Evolutionary conservation across 2,113 vertebrate species (phyloP), one percentile per base, ranked within the genome.

Genomic region (Anthoscopus minutus): DNA sequence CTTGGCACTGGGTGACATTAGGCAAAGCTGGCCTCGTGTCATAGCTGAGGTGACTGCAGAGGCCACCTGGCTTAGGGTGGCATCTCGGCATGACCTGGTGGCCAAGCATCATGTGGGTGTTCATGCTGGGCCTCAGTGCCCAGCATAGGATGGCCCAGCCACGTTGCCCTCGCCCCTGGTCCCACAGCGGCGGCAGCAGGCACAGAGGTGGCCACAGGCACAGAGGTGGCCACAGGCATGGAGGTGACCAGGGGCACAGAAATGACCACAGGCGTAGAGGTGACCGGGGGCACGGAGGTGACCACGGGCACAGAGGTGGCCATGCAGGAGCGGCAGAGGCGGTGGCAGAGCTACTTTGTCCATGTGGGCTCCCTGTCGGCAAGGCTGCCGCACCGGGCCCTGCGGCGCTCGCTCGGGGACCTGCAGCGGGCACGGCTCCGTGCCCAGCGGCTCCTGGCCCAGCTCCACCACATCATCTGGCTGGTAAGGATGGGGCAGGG

Each of bases 291-390:
- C 4, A 14, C 61, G 1, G 97, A 90, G 58, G 88, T 89, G 65
- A 42, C 91, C 10, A 9, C 69, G 0, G 11, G 7, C 47, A 11
- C 72, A 2, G 95, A 91, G 60, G 38, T 62, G 48, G 12, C 81
- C 28, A 1, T 5, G 4, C 58, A 64, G 7, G 96, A 87, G 58
- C 78, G 30, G 23, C 97, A 96, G 86, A 61, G 85, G 11, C 64
- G 70, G 6, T 80, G 90, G 23, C 95, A 96, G 88, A 98, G 98
- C 96, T 99, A 98, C 94, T 99, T 99, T 2, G 97, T 99, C 53
- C 99, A 98, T 1, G 93, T 99, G 97, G 99, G 99, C 33, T 98
- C 98, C 8, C 98, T 99, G 72, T 99, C 99, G 0, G 60, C 98
- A 20, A 96, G 97, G 70, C 97, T 99, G 57, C 98, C 96, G 16